Evolutionary conservation across 1,140 invertebrate species (phyloP), one percentile per base, ranked within the genome.

Genomic region (Drosophila novamexicana): DNA sequence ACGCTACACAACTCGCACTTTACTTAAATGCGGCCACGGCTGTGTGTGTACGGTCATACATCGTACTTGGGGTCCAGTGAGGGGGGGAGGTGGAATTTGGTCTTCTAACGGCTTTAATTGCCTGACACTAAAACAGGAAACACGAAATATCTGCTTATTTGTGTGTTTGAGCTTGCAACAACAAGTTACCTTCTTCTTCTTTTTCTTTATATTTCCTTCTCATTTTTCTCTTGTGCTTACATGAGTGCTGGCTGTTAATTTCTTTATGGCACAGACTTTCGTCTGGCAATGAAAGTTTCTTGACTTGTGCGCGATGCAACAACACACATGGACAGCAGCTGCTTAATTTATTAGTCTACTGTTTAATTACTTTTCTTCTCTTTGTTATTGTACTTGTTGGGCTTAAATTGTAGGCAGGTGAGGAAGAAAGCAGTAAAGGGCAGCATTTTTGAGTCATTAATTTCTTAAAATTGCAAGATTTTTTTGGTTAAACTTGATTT

Each of bases 221-320:
- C 10, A 8, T 40, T n/a, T 45, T 47, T 14, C 32, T 39, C 42
- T 47, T 57, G 10, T 18, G 22, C 34, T 34, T 37, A 69, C 12
- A 36, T 40, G 29, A 71, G 64, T 59, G 52, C 54, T 77, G 74
- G 81, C 76, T 79, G 76, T 88, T 88, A 82, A 79, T 88, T 86
- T 88, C 79, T 83, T 83, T 79, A 83, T 74, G 71, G 80, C 69
- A 40, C 62, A 66, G 67, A 88, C 83, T 89, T 89, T 89, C 79
- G 84, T 83, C 84, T 79, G 69, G 57, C 49, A 88, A 88, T 73
- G 83, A 88, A 86, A 88, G 79, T 88, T 88, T 88, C 77, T 83
- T 83, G 68, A 71, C 75, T 71, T 67, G 56, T 50, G 37, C 65
- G 61, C 44, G 56, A 49, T 65, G 75, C 79, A 82, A 39, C 74